Conservation (phyloP, 2,888 invertebrate species). For the Leptothorax acervorum region DNA sequence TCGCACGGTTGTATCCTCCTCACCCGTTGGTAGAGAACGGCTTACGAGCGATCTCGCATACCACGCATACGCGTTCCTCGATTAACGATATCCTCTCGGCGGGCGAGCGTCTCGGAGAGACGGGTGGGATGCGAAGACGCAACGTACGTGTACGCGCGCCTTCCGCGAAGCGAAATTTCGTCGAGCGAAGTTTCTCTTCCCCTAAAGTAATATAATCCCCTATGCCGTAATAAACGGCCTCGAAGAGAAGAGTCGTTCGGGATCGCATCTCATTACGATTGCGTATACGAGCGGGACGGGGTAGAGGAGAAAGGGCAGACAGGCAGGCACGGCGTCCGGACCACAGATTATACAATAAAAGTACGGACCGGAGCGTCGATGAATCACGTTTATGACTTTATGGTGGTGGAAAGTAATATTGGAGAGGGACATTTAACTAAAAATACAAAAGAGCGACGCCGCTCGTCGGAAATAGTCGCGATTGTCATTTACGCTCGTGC, state of each 20-base stretch:
- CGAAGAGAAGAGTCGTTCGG: background rate
- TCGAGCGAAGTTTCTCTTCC: slow-evolving; percentile 6
- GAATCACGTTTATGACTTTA: slow-evolving; percentile 19
- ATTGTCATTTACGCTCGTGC: background rate
- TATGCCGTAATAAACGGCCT: slow-evolving; percentile 14
- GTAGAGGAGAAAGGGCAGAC: slow-evolving; percentile 25
- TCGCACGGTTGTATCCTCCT: slow-evolving; percentile 7
- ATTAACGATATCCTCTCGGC: slow-evolving; percentile 23
- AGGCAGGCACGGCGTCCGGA: slow-evolving; percentile 33
- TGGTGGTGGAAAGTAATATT: background rate
- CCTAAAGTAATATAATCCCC: background rate
- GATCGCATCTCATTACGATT: slow-evolving; percentile 56
- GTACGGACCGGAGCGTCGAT: background rate
- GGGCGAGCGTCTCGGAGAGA: background rate
- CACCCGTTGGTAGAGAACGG: background rate
- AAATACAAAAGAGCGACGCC: slow-evolving; percentile 22
- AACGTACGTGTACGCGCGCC: too few species aligned
- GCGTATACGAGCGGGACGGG: slow-evolving; percentile 8
- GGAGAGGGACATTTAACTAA: background rate
- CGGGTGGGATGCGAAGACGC: background rate
- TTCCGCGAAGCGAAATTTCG: slow-evolving; percentile 26
- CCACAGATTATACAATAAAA: too few species aligned
- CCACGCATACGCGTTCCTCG: slow-evolving; percentile 19
- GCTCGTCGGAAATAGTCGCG: background rate
- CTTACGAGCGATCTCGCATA: slow-evolving; percentile 7